Base-by-base conservation (phyloP, 2,888 invertebrate species). In the Yponomeuta evonymella region DNA sequence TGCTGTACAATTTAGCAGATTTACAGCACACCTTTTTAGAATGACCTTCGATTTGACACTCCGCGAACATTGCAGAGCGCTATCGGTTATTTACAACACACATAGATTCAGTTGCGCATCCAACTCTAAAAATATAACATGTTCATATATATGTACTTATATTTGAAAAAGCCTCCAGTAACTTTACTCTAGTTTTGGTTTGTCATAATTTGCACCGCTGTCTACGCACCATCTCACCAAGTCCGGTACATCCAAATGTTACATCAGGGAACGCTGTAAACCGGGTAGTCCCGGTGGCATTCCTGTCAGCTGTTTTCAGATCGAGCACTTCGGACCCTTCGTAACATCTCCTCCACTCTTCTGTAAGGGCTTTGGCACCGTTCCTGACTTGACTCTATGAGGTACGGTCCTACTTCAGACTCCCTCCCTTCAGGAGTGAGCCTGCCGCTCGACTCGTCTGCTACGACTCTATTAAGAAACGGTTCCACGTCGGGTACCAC, bases 281-380 rank as follows among this genome's bases (percentile, higher is more conserved):
- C 90, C 90, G 90, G 86, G 75, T 77, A 79, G 2, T 79, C 81
- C 85, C 90, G 90, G 89, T 85, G 78, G n/a, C 86, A 78, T 76
- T 90, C 89, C 70, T 87, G 92, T 92, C 92, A 92, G 89, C 91
- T 92, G 74, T 87, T 83, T n/a, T 90, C 90, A 0, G 83, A 83
- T 66, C 84, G 86, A 30, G 83, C 90, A 71, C 88, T 90, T 68
- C 88, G 85, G 10, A 91, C 91, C 73, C 90, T 81, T 33, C 91
- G 79, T 23, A 92, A 86, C 71, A 92, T 78, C 73, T 90, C 89
- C 74, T 91, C 92, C 0, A 92, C 90, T 72, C 83, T 84, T 76
- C 82, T 89, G 72, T 89, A 91, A 0, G 92, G 90, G 75, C 91
- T 91, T 75, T 91, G 90, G 74, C 88, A 87, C 72, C 79, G 76